phyloP scores from a whole-genome alignment of 2,113 vertebrate species.

The Calidris pugnax region DNA sequence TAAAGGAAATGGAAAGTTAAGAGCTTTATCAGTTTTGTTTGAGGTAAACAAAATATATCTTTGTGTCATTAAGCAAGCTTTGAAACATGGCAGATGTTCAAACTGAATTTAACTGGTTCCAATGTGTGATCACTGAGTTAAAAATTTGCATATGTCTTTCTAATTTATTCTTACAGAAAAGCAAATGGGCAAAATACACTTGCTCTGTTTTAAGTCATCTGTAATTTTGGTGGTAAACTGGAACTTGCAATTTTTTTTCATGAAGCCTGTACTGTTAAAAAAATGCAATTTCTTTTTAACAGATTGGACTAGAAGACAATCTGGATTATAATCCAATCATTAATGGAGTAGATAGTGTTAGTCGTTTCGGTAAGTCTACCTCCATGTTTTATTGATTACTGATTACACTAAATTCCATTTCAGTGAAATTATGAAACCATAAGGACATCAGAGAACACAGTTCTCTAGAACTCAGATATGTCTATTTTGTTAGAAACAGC shows the following conservation, averaged over 20 bases:
- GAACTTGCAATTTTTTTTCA: not conserved
- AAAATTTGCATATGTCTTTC: not conserved
- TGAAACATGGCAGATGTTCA: conserved; percentile 3
- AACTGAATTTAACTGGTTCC: not conserved
- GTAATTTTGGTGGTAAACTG: not conserved
- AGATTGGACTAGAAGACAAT: conserved; percentile 89
- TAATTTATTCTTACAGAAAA: conserved; percentile 26
- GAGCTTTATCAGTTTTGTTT: conserved; percentile 90
- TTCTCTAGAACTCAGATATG: not conserved
- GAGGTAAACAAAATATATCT: conserved; percentile 80
- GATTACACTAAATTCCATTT: not conserved
- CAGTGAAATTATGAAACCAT: not conserved
- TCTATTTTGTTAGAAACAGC: not conserved
- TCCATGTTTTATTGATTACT: not conserved
- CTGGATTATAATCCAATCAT: conserved; percentile 84
- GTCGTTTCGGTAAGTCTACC: conserved; percentile 86
- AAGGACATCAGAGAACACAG: not conserved
- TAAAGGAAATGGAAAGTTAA: conserved; percentile 86
- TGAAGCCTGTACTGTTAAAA: not conserved
- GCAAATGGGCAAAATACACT: not conserved
- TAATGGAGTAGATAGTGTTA: conserved; percentile 86
- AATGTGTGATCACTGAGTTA: not conserved
- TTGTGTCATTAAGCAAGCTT: conserved; percentile 9
- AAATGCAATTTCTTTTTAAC: conserved; percentile 53
- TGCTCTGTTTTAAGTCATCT: not conserved